Percentiles rank a stretch among this genome's conserved stretches.
Evolutionary conservation across 1,140 invertebrate genomes (phyloP).

Genomic region (Caerostris extrusa): DNA sequence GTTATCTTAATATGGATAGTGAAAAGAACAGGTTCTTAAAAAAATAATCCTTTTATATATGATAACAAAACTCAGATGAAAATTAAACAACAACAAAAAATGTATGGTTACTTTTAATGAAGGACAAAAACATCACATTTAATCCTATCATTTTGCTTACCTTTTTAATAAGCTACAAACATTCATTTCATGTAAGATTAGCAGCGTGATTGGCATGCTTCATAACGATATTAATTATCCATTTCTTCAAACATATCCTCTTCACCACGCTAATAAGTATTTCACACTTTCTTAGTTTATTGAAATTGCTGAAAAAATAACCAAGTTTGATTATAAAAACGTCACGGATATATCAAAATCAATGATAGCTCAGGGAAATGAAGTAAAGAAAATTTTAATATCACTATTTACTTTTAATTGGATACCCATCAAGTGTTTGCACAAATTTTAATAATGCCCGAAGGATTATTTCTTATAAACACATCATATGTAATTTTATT

Average conservation of each 20-base stretch:
- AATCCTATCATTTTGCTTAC: no score
- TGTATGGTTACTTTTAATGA: neutral
- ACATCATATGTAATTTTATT: no score
- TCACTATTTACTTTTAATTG: slow-evolving; percentile 7
- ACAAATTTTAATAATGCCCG: neutral
- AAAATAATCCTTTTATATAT: no score
- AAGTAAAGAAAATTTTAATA: neutral
- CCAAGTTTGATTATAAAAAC: neutral
- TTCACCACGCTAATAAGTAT: neutral
- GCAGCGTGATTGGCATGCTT: neutral
- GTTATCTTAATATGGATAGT: no score
- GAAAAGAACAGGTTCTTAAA: no score
- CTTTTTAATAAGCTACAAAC: neutral
- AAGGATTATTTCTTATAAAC: neutral
- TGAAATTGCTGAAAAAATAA: neutral
- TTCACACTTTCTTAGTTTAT: neutral
- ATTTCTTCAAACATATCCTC: neutral
- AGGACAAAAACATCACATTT: neutral
- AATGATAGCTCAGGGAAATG: neutral
- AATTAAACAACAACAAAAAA: neutral
- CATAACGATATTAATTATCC: neutral
- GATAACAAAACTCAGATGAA: neutral
- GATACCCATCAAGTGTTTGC: neutral
- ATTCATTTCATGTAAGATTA: slow-evolving; percentile 7
- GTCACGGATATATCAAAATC: neutral